Conservation (phyloP, 2,888 invertebrate genomes). For the Eupithecia centaureata region DNA sequence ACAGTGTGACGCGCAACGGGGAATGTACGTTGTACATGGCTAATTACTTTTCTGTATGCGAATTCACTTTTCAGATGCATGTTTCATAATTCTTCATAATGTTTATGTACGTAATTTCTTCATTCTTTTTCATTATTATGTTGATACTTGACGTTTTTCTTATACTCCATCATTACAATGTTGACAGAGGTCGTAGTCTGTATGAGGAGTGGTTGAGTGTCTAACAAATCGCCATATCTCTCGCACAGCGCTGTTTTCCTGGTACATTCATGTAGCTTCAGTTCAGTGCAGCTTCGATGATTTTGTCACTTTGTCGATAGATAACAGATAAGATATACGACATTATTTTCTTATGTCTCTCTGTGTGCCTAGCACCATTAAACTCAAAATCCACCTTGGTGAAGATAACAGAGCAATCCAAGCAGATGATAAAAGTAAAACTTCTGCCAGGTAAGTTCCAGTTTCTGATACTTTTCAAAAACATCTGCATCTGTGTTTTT, state of each 20-base stretch:
- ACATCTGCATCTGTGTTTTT: not conserved
- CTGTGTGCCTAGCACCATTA: not conserved
- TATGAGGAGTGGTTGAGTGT: not conserved
- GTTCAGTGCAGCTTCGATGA: not conserved
- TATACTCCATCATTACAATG: not conserved
- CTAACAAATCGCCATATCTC: not conserved
- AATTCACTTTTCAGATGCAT: slow-evolving; percentile 19
- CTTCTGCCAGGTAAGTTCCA: not conserved
- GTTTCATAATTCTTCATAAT: not conserved
- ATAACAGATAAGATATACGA: too few relatives aligned
- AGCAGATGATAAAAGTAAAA: not conserved
- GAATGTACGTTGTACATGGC: slow-evolving; percentile 28
- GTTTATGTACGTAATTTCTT: not conserved
- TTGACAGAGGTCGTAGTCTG: not conserved
- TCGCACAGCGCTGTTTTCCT: not conserved
- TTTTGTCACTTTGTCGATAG: too few relatives aligned
- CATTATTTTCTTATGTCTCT: not conserved
- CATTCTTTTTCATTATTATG: not conserved
- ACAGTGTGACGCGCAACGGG: slow-evolving; percentile 38
- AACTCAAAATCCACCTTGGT: not conserved
- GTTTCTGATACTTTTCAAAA: not conserved
- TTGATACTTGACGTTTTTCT: not conserved
- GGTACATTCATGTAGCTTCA: not conserved
- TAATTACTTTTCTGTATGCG: slow-evolving; percentile 35
- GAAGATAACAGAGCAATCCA: not conserved